Evolutionary conservation across 2,113 vertebrate genomes (phyloP), one percentile per base, ranked within the genome.

Genomic region (Meriones unguiculatus): DNA sequence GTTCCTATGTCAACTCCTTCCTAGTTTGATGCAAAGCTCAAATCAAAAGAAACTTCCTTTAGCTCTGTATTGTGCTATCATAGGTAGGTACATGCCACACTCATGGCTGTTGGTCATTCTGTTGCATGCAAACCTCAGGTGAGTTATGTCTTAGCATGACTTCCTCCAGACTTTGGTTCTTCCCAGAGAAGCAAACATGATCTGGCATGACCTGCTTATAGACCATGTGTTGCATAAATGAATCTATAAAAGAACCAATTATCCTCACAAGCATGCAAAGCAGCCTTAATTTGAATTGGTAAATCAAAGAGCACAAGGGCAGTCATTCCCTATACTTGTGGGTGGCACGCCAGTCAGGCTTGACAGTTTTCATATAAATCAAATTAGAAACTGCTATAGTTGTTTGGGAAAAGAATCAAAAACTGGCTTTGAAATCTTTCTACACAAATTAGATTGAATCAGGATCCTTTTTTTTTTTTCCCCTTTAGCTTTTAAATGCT

Each of bases 301-400:
- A 54, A 89, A 87, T 78, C 59, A 46, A 70, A 75, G 18, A 25
- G 50, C 12, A 65, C 14, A 64, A 18, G 41, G 24, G 25, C n/a
- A 93, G 30, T 7, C 9, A 67, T 91, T 80, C 57, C 11, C 10
- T 85, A 7, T 1, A 75, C 69, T 93, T 94, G 18, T 80, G 67
- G 30, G 90, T 52, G 76, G 35, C 17, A 90, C 76, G 38, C 50
- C 76, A 80, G 64, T 93, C 50, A 67, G 30, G 38, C 35, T 80
- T 91, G 62, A 50, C 65, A 84, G 52, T 97, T 96, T 92, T 92
- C 52, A 96, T 87, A 97, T 38, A 97, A 92, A 95, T 92, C 93
- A 77, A 95, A 97, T 97, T 97, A 97, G 96, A 97, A 95, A 95
- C 90, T 88, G 93, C 92, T 97, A 89, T 93, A 88, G 38, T 97